These are phyloP conservation scores for Dolichomitus sp. DNA, from an alignment of 2,888 invertebrate species.

Conservation along the genomic window DNA sequence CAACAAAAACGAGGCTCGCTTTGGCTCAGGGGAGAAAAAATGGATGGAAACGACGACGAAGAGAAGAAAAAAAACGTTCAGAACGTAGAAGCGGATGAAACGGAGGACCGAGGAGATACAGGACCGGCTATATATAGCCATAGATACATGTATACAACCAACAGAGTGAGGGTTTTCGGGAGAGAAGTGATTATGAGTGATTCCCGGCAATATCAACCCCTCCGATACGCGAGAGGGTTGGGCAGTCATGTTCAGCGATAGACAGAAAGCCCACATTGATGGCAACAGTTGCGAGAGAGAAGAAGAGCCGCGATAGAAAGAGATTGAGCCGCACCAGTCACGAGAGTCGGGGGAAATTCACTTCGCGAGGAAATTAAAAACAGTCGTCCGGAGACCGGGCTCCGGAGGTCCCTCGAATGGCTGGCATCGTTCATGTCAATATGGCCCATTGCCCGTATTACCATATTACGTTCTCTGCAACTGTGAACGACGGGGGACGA, in stretches of 20 bases:
- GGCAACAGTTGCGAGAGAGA: conserved; percentile 39
- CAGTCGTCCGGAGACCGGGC: conserved; percentile 81
- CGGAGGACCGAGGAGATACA: conserved; percentile 33
- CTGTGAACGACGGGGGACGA: conserved; percentile 70
- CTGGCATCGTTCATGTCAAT: conserved; percentile 86
- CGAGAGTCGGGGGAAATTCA: conserved; percentile 81
- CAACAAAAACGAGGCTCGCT: conserved; percentile 44
- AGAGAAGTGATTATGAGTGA: conserved; percentile 84
- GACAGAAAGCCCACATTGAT: conserved; percentile 44
- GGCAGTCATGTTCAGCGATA: conserved; percentile 42
- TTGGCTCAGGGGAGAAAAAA: conserved; percentile 54
- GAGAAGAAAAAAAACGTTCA: conserved; percentile 44
- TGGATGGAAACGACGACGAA: conserved; percentile 59
- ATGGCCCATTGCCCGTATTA: conserved; percentile 86
- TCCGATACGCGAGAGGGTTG: conserved; percentile 69
- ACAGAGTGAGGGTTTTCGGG: conserved; percentile 57
- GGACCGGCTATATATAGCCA: conserved; percentile 4
- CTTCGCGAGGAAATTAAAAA: conserved; percentile 86
- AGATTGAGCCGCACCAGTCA: conserved; percentile 58
- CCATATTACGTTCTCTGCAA: conserved; percentile 82
- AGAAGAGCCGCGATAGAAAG: conserved; percentile 38
- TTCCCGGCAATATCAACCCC: conserved; percentile 85
- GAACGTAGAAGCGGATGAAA: conserved; percentile 38
- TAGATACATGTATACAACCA: conserved; percentile 13
- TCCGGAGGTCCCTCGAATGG: conserved; percentile 81